Evolutionary conservation across 2,888 invertebrate species (phyloP), one percentile per base, ranked within the genome.

Genomic region (Lacanobia oleracea): DNA sequence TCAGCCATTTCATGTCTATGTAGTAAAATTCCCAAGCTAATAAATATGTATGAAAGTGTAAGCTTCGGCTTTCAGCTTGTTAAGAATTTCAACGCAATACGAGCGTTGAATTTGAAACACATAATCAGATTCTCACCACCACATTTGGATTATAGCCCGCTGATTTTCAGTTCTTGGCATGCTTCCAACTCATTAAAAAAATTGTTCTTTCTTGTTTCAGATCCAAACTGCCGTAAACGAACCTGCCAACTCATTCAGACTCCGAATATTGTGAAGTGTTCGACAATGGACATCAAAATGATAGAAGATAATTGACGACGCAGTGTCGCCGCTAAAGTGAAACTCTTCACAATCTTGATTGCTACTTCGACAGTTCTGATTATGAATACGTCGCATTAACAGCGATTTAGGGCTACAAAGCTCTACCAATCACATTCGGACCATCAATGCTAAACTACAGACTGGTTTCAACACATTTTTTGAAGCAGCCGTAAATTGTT

Each of bases 381-480:
- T 45, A 82, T 75, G 89, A 84, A 71, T 76, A 83, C 66, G 70
- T 81, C 86, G 59, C 91, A 90, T 70, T 91, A 88, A 88, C 77
- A 82, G 89, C 83, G 86, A 80, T 75, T 79, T 81, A 77, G 91
- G 91, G 93, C 94, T 90, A 91, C 85, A 81, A 87, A 90, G 92
- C 93, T 94, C 91, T 85, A 82, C 87, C 87, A 91, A 92, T 89
- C 89, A 90, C 86, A 79, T 82, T 89, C 96, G 83, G 88, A 80
- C 89, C 88, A 89, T 96, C 95, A 95, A 98, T 98, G 98, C 98
- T 98, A 97, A 98, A 98, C 96, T 97, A 98, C 97, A 98, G 98
- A 96, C 97, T 98, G 92, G 98, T 98, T 87, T 98, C 98, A 94
- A 98, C 98, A 93, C 98, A 98, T 96, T 98, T 98, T 95, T 96